phyloP scores from a whole-genome alignment of 2,113 vertebrate genomes.

The Crotalus tigris region DNA sequence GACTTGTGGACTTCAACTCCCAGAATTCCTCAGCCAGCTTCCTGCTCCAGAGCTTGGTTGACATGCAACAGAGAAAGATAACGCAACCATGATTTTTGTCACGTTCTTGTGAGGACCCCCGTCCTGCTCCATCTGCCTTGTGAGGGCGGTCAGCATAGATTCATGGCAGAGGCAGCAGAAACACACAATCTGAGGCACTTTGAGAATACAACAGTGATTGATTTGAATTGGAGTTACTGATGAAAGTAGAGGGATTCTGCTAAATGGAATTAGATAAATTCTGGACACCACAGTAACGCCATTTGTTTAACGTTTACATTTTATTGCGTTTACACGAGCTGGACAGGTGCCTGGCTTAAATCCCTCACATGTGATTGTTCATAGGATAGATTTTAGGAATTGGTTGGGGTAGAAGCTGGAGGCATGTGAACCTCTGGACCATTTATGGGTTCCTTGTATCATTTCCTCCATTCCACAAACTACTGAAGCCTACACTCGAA shows the following conservation, averaged over 20 bases:
- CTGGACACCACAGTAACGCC: neutral
- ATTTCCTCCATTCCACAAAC: neutral
- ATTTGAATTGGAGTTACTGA: neutral
- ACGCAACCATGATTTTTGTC: neutral
- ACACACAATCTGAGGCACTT: neutral
- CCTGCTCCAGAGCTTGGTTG: neutral
- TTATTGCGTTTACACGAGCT: neutral
- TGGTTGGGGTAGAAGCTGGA: neutral
- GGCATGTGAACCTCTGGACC: neutral
- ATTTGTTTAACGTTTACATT: neutral
- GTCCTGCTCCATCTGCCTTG: neutral
- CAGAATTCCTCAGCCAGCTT: no score
- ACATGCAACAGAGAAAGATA: neutral
- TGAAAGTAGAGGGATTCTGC: neutral
- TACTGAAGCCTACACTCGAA: neutral
- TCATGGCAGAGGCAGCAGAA: neutral
- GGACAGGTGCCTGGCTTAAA: neutral
- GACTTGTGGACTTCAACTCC: no score
- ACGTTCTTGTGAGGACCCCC: neutral
- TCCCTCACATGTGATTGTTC: neutral
- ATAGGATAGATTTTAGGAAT: neutral
- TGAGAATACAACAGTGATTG: neutral
- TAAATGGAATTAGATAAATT: neutral
- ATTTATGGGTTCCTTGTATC: neutral
- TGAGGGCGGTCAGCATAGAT: neutral